Conservation (phyloP, 2,888 invertebrate genomes). For the Asteroscopus sphinx region DNA sequence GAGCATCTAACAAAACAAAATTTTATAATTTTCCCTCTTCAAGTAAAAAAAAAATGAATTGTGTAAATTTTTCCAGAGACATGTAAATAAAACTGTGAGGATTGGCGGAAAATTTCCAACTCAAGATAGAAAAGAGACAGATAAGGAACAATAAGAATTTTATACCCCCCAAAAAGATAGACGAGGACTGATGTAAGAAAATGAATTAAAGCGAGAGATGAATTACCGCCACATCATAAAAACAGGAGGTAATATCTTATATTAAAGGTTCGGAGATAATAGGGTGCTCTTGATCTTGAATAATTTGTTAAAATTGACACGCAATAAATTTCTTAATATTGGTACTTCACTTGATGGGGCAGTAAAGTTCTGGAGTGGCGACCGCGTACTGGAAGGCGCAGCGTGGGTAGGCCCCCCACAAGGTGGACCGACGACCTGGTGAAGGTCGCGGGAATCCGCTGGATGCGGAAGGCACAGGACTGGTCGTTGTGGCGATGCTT, state of each 20-base stretch:
- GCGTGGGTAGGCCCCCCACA: too few relatives aligned
- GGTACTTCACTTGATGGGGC: too few relatives aligned
- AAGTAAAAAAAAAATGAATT: too few relatives aligned
- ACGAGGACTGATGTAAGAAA: conserved; percentile 19
- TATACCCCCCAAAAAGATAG: conserved; percentile 12
- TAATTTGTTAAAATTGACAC: conserved; percentile 10
- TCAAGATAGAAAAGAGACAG: conserved; percentile 9
- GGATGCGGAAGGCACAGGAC: too few relatives aligned
- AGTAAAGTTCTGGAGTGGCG: too few relatives aligned
- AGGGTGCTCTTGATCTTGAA: conserved; percentile 13
- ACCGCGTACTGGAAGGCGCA: too few relatives aligned
- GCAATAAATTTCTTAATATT: too few relatives aligned
- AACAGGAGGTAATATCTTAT: conserved; percentile 30
- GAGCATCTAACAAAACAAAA: neutral
- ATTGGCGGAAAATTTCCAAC: conserved; percentile 4
- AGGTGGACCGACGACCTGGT: too few relatives aligned
- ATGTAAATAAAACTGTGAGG: conserved; percentile 4
- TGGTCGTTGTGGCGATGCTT: too few relatives aligned
- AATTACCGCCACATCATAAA: conserved; percentile 39
- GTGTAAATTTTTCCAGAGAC: conserved; percentile 9
- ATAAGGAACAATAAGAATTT: conserved; percentile 33
- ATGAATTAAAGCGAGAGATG: conserved; percentile 35
- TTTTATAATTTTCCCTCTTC: neutral
- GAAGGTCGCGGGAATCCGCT: too few relatives aligned
- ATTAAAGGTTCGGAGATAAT: conserved; percentile 14